Conservation (phyloP, 2,888 invertebrate species). For the Sphinx pinastri region DNA sequence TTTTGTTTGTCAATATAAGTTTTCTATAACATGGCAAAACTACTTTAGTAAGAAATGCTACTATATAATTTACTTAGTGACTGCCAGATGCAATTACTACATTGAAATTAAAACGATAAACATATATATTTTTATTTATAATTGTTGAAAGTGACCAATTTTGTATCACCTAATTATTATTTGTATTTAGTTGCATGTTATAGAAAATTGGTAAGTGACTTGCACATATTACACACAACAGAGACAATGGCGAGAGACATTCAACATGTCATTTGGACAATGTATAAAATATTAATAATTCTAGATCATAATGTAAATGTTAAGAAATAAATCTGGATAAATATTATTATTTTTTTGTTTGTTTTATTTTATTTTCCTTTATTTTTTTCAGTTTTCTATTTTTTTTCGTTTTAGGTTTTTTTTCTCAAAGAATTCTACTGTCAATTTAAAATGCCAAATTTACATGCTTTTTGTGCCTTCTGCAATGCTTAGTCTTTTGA, state of each 20-base stretch:
- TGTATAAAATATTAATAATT: slow-evolving; percentile 82
- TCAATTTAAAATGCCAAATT: slow-evolving; percentile 30
- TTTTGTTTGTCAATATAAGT: slow-evolving; percentile 44
- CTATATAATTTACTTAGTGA: no score
- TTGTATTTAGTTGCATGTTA: background rate
- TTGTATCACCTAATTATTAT: no score
- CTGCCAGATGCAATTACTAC: no score
- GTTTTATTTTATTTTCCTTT: slow-evolving; percentile 66
- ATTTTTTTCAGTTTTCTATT: slow-evolving; percentile 35
- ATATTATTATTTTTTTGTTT: slow-evolving; percentile 76
- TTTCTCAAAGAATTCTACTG: background rate
- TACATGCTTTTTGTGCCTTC: slow-evolving; percentile 49
- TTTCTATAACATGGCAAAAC: slow-evolving; percentile 32
- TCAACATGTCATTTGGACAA: slow-evolving; percentile 73
- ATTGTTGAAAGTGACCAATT: no score
- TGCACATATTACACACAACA: slow-evolving; percentile 59
- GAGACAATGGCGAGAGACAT: slow-evolving; percentile 65
- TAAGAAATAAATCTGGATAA: slow-evolving; percentile 83
- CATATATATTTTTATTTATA: no score
- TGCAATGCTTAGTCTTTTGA: slow-evolving; percentile 35
- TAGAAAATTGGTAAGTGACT: slow-evolving; percentile 1
- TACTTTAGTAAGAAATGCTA: background rate
- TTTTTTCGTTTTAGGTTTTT: background rate
- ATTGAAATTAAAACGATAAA: no score
- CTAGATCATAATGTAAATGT: slow-evolving; percentile 77